These are phyloP conservation scores for Myiozetetes cayanensis DNA, from an alignment of 2,113 vertebrate genomes.

Conservation along the genomic window DNA sequence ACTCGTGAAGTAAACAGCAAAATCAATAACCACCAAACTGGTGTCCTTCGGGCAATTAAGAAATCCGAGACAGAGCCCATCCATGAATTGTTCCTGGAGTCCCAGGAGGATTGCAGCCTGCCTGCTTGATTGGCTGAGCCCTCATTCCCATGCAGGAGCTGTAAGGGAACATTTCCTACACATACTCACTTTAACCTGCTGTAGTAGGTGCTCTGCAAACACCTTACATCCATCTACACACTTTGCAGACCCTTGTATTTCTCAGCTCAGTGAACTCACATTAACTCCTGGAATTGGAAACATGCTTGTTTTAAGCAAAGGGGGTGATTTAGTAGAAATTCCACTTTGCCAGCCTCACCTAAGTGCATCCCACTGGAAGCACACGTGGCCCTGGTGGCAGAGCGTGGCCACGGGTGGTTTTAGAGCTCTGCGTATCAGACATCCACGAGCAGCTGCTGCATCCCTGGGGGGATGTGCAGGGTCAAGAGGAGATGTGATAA, in stretches of 20 bases:
- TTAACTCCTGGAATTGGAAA: not conserved
- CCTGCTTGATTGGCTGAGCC: not conserved
- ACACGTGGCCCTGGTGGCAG: fast-evolving
- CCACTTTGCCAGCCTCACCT: fast-evolving
- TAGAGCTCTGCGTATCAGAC: not conserved
- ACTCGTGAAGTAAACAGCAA: not conserved
- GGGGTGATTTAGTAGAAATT: not conserved
- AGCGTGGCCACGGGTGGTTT: not conserved
- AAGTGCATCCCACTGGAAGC: not conserved
- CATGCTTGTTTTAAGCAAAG: not conserved
- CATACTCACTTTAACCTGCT: not conserved
- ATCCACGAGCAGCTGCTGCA: not conserved
- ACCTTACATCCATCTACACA: not conserved
- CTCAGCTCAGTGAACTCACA: not conserved
- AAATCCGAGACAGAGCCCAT: not conserved
- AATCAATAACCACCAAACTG: not conserved
- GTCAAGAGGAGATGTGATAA: constrained; percentile 24
- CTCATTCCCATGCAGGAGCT: not conserved
- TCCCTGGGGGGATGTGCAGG: not conserved
- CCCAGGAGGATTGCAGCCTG: not conserved
- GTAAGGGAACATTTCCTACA: not conserved
- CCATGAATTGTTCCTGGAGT: not conserved
- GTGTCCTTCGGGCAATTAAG: not conserved
- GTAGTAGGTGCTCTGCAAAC: not conserved
- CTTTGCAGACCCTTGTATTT: not conserved